Evolutionary conservation across 2,113 vertebrate species (phyloP).

Genomic region (Triplophysa rosa): DNA sequence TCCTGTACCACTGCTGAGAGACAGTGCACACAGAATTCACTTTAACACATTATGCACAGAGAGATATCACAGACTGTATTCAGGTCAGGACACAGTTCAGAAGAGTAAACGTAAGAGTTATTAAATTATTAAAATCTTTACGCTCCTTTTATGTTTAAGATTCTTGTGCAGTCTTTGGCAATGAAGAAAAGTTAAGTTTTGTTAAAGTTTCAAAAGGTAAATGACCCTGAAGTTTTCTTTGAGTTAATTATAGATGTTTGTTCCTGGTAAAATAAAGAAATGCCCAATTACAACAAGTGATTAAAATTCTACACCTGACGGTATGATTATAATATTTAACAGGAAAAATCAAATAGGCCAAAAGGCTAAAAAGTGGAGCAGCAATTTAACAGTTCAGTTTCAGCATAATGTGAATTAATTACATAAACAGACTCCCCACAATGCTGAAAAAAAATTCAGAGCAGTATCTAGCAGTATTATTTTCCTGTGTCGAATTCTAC

Average conservation of each 20-base stretch:
- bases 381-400: neutral
- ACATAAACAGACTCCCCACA: neutral
- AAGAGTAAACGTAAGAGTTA: no score
- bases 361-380: neutral
- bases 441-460: neutral
- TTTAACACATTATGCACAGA: conserved; percentile 3
- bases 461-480: neutral
- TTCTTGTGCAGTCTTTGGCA: no score
- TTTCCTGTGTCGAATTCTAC: neutral
- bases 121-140: no score
- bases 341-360: neutral
- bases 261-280: neutral
- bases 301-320: neutral
- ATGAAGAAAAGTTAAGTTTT: no score
- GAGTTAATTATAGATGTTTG: neutral
- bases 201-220: neutral
- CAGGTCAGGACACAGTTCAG: no score
- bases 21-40: conserved; percentile 18
- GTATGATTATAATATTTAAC: neutral
- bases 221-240: neutral
- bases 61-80: no score
- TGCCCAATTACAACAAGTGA: neutral
- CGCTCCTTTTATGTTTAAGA: no score
- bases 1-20: conserved; percentile 67
- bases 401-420: neutral